Evolutionary conservation across 2,888 invertebrate species (phyloP).

Genomic region (Cryptocephalus primarius): DNA sequence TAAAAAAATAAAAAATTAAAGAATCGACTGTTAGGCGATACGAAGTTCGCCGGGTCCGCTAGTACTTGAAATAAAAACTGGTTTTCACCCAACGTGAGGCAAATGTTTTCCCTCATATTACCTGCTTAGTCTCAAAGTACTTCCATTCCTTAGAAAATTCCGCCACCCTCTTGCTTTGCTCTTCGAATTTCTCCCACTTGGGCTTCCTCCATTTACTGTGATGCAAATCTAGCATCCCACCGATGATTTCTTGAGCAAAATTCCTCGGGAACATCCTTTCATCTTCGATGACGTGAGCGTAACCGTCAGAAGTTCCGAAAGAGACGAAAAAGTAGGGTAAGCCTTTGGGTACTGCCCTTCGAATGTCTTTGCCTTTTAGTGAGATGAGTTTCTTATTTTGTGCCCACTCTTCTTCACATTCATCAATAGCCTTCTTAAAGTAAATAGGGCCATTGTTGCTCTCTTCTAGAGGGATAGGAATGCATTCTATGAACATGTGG

Average conservation of each 20-base stretch:
- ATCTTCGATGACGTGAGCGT: slow-evolving; percentile 96
- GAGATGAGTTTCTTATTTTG: slow-evolving; percentile 86
- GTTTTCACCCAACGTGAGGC: too few species aligned
- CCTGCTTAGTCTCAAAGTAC: slow-evolving; percentile 40
- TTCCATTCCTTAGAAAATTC: slow-evolving; percentile 63
- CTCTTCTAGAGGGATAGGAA: slow-evolving; percentile 72
- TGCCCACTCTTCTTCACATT: slow-evolving; percentile 92
- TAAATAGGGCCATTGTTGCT: slow-evolving; percentile 90
- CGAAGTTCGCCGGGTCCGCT: too few species aligned
- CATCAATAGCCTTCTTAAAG: slow-evolving; percentile 94
- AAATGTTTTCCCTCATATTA: too few species aligned
- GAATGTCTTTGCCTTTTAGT: slow-evolving; percentile 56
- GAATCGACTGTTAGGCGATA: too few species aligned
- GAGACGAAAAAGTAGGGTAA: slow-evolving; percentile 91
- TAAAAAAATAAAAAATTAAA: too few species aligned
- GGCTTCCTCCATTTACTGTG: slow-evolving; percentile 79
- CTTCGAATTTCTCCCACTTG: slow-evolving; percentile 59
- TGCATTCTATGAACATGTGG: slow-evolving; percentile 82
- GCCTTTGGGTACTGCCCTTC: slow-evolving; percentile 80
- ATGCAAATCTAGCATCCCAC: slow-evolving; percentile 86
- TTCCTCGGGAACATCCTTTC: slow-evolving; percentile 72
- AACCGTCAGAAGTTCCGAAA: slow-evolving; percentile 85
- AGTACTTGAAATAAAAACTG: too few species aligned
- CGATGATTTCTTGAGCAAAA: slow-evolving; percentile 94
- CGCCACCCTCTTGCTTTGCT: slow-evolving; percentile 64